A percentile compares a stretch with the other conserved stretches of the same genome.
These are phyloP conservation scores for Halocynthia aurantium DNA, from an alignment of 23 tunicate genomes.

Conservation along the genomic window DNA sequence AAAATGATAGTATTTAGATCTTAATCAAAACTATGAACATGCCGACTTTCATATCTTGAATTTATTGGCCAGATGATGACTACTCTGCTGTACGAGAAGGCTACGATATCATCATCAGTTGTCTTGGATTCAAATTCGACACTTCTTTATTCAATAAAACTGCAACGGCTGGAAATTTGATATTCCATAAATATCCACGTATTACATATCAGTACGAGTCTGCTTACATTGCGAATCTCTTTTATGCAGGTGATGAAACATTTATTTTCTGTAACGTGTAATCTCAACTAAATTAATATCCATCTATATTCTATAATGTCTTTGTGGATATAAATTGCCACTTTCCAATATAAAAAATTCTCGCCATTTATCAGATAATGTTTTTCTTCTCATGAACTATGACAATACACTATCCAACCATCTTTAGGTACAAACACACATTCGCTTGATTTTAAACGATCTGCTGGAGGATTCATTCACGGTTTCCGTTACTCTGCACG, in stretches of 20 bases:
- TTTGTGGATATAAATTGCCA: no score
- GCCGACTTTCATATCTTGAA: neutral
- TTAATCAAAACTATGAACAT: no score
- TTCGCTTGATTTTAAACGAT: constrained; percentile 44
- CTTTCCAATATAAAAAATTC: no score
- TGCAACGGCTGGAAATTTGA: neutral
- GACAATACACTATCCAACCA: no score
- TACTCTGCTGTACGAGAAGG: constrained; percentile 54
- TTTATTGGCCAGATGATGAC: constrained; percentile 16
- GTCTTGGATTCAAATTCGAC: constrained; percentile 64
- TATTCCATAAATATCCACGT: constrained; percentile 26
- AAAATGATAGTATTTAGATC: no score
- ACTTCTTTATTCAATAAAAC: constrained; percentile 37
- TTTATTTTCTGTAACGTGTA: no score
- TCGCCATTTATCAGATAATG: no score
- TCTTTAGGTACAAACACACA: constrained; percentile 64
- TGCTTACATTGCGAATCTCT: constrained; percentile 14
- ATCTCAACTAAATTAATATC: no score
- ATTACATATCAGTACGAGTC: constrained; percentile 33
- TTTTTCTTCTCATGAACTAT: no score
- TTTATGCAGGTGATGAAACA: constrained; percentile 38
- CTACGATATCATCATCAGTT: constrained; percentile 46
- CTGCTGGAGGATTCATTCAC: constrained; percentile 86
- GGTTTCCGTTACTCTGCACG: constrained; percentile 69
- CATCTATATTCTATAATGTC: no score